Base-by-base conservation (phyloP, 2,797 vertebrate genomes). In the Cebuella pygmaea region DNA sequence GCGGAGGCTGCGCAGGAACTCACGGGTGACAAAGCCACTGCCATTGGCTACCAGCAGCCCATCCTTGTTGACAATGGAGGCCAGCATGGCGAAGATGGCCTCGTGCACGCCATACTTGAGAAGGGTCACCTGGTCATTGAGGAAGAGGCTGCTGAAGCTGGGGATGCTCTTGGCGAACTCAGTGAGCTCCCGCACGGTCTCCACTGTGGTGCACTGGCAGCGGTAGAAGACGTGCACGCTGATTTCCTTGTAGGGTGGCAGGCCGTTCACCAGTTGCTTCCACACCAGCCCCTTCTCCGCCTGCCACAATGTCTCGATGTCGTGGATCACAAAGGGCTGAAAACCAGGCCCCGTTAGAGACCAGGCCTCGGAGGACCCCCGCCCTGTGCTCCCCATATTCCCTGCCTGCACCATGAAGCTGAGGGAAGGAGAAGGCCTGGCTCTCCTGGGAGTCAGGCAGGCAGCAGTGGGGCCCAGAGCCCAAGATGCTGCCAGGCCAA, bases 141-240 rank as follows among this genome's bases (percentile, higher is more conserved):
- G 98, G 98, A 99, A 99, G 98, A 99, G 99, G 98, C 98, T 99
- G 67, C 99, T 97, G 98, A 99, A 99, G 98, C 99, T 99, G 97
- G 99, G 99, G 99, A 99, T 99, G 99, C 98, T 99, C 99, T 99
- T 99, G 99, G 99, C 99, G n/a, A 99, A 99, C 99, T 99, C 99
- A 0, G 99, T 99, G 98, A 99, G 99, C 98, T 99, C 99, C 48
- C 99, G 99, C 97, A 99, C 99, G 0, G 99, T 99, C 99, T 99
- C 99, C 96, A 99, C 99, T 0, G 99, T 99, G 95, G 99, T 99
- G 98, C 99, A 99, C 98, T 99, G 99, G 98, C 99, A 99, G 98
- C 99, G 99, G 98, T 99, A 99, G 98, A 99, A 99, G 70, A 99
- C 99, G 2, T 99, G 99, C 89, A 99, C 99, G 72, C 99, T 99